These are phyloP conservation scores for Eupithecia subfuscata DNA, from an alignment of 2,888 invertebrate genomes.

Conservation along the genomic window DNA sequence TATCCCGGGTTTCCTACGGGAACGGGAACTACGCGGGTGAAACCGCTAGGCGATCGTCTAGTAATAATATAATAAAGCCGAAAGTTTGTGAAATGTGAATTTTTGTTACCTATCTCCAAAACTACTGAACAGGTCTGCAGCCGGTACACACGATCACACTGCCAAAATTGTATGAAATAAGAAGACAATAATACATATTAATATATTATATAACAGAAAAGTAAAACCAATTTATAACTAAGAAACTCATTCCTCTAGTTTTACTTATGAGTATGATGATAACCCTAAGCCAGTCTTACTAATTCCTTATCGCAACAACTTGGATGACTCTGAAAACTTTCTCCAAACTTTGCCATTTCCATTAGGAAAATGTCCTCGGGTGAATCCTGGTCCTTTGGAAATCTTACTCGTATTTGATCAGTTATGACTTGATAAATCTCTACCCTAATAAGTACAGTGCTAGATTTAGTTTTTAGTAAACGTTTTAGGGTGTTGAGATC, in stretches of 20 bases:
- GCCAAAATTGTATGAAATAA: too few species aligned
- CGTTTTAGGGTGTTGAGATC: too few species aligned
- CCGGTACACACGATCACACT: too few species aligned
- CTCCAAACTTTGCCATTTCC: slow-evolving; percentile 47
- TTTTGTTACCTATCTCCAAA: too few species aligned
- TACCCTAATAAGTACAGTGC: not conserved
- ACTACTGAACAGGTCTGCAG: too few species aligned
- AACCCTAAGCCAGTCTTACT: slow-evolving; percentile 18
- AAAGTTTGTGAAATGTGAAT: too few species aligned
- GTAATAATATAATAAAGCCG: too few species aligned
- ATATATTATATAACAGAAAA: too few species aligned
- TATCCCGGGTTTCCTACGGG: too few species aligned
- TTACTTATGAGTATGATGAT: slow-evolving; percentile 5
- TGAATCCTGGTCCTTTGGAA: slow-evolving; percentile 40
- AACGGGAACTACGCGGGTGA: too few species aligned
- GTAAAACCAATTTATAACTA: not conserved
- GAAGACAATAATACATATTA: not conserved
- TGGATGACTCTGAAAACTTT: slow-evolving; percentile 45
- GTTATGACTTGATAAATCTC: slow-evolving; percentile 34
- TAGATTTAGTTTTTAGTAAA: too few species aligned
- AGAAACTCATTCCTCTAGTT: not conserved
- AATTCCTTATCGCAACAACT: slow-evolving; percentile 44
- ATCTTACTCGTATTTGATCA: slow-evolving; percentile 48
- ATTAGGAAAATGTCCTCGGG: slow-evolving; percentile 40
- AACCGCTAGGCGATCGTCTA: too few species aligned